Percentiles rank a stretch among this genome's conserved stretches.
Evolutionary conservation across 2,888 invertebrate species (phyloP).

Genomic region (Athalia cordata): DNA sequence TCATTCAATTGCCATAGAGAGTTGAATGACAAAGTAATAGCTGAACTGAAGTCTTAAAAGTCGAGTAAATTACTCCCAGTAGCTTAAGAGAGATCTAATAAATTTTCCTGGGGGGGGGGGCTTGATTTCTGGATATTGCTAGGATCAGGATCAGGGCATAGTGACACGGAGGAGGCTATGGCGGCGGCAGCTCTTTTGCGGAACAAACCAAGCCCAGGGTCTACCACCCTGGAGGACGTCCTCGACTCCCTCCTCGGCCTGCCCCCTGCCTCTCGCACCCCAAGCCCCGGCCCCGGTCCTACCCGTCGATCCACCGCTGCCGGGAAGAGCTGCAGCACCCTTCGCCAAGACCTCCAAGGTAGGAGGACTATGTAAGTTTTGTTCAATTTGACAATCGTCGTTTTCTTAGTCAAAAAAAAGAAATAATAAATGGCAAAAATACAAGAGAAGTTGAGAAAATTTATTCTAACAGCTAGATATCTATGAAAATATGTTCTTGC

Average conservation of each 20-base stretch:
- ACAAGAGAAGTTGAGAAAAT: no score
- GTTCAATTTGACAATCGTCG: slow-evolving; percentile 74
- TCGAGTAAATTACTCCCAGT: background rate
- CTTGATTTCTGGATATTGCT: slow-evolving; percentile 52
- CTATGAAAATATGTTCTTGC: no score
- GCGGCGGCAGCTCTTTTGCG: slow-evolving; percentile 69
- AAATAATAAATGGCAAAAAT: background rate
- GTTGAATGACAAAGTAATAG: background rate
- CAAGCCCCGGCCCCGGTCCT: slow-evolving; percentile 78
- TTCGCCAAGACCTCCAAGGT: slow-evolving; percentile 77
- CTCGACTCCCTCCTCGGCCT: slow-evolving; percentile 93
- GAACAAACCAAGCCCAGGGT: slow-evolving; percentile 78
- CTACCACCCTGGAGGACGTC: slow-evolving; percentile 94
- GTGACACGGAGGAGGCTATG: slow-evolving; percentile 71
- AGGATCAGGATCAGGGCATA: slow-evolving; percentile 71
- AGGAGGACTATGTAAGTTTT: slow-evolving; percentile 88
- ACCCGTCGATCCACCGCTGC: slow-evolving; percentile 60
- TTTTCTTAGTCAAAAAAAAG: slow-evolving; percentile 46
- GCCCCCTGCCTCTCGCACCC: slow-evolving; percentile 85
- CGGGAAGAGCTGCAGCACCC: slow-evolving; percentile 72
- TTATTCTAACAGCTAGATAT: no score
- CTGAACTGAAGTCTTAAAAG: background rate
- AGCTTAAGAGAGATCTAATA: slow-evolving; percentile 24
- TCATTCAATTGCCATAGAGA: background rate
- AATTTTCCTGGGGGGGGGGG: slow-evolving; percentile 32